phyloP scores from a whole-genome alignment of 2,888 invertebrate species.

The Copidosoma aretas region DNA sequence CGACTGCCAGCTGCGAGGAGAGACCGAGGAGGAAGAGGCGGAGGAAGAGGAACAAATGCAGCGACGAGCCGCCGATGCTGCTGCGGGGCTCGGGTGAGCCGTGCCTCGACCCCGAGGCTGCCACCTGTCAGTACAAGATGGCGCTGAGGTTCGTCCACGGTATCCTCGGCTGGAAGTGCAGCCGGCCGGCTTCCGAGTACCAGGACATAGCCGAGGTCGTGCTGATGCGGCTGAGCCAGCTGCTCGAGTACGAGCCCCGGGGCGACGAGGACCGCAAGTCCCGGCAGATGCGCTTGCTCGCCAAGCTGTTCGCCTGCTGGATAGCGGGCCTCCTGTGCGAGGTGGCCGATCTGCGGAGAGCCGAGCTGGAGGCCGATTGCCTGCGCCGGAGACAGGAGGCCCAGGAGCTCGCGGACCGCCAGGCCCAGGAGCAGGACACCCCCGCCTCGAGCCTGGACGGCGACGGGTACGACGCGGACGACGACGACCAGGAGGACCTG shows the following conservation, averaged over 20 bases:
- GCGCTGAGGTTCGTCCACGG: conserved; percentile 56
- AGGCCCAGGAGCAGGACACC: conserved; percentile 22
- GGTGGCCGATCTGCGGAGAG: conserved; percentile 46
- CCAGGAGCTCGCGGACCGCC: conserved; percentile 23
- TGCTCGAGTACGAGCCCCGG: conserved; percentile 46
- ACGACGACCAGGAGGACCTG: conserved; percentile 5
- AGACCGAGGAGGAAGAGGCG: conserved; percentile 25
- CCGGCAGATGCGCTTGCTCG: conserved; percentile 54
- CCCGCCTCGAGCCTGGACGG: conserved; percentile 29
- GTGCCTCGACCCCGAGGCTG: conserved; percentile 49
- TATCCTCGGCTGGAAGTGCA: conserved; percentile 51
- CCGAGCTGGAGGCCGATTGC: conserved; percentile 44
- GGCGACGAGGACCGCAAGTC: conserved; percentile 51
- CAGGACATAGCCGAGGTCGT: conserved; percentile 54
- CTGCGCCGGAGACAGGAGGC: conserved; percentile 39
- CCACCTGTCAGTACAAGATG: conserved; percentile 52
- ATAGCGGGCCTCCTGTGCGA: conserved; percentile 53
- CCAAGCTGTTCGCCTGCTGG: conserved; percentile 56
- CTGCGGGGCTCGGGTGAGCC: conserved; percentile 3
- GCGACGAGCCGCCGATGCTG: not conserved
- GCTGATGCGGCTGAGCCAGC: conserved; percentile 45
- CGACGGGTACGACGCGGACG: not conserved
- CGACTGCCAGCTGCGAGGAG: not conserved
- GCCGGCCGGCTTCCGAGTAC: conserved; percentile 50
- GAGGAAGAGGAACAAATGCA: conserved; percentile 8